A percentile compares a stretch with the other conserved stretches of the same genome.
These are phyloP conservation scores for Cebidichthys violaceus DNA, from an alignment of 2,113 vertebrate species.

Conservation along the genomic window DNA sequence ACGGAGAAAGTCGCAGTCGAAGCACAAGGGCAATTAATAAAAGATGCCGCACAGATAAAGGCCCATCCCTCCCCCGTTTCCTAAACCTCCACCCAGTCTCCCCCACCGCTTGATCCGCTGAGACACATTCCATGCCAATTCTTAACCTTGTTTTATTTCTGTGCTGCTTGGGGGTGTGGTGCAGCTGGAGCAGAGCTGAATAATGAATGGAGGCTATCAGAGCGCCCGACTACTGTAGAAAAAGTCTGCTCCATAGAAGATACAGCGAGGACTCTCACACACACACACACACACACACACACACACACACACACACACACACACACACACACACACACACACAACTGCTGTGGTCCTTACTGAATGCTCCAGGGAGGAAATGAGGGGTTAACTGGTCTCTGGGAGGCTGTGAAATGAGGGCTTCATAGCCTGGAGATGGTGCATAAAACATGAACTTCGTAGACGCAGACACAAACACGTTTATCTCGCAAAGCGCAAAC, in stretches of 20 bases:
- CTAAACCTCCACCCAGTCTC: constrained; percentile 36
- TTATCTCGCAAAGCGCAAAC: constrained; percentile 45
- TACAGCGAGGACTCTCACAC: constrained; percentile 11
- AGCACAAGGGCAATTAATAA: constrained; percentile 83
- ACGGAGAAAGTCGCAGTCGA: constrained; percentile 73
- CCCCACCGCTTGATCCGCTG: constrained; percentile 71
- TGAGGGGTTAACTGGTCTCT: constrained; percentile 75
- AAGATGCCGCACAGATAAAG: constrained; percentile 79
- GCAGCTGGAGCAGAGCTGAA: constrained; percentile 68
- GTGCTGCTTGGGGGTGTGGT: constrained; percentile 64
- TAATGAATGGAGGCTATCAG: constrained; percentile 77
- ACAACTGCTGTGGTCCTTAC: constrained; percentile 45
- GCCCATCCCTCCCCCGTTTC: constrained; percentile 52
- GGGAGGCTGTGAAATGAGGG: constrained; percentile 58
- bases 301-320: constrained; percentile 17
- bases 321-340: no score
- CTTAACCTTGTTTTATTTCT: constrained; percentile 80
- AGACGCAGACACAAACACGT: constrained; percentile 57
- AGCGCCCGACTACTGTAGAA: constrained; percentile 50
- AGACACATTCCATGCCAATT: constrained; percentile 80
- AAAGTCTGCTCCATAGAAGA: constrained; percentile 58
- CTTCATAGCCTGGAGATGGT: constrained; percentile 53
- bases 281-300: constrained; percentile 2
- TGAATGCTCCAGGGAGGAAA: constrained; percentile 69
- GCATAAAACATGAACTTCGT: constrained; percentile 56